Conservation (phyloP, 2,797 vertebrate genomes). For the Lepus townsendii region DNA sequence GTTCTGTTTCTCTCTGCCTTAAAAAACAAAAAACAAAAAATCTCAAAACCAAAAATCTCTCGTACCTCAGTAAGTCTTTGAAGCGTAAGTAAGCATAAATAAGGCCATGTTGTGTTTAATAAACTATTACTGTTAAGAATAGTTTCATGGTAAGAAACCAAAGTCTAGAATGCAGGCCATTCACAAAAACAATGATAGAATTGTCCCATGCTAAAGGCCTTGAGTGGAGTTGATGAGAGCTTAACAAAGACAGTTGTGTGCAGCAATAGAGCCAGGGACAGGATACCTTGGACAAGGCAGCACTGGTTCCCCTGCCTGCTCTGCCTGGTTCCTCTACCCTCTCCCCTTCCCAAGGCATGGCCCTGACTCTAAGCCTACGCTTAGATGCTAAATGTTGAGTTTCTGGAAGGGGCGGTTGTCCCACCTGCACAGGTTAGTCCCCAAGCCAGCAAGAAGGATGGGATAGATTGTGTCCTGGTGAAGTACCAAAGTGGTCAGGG, state of each 20-base stretch:
- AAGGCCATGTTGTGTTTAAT: conserved; percentile 41
- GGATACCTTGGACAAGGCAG: background rate
- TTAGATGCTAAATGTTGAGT: background rate
- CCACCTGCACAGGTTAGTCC: background rate
- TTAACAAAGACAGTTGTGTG: background rate
- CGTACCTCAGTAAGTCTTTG: background rate
- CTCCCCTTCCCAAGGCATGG: background rate
- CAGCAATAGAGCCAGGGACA: background rate
- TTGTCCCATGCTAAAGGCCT: background rate
- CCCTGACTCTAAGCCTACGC: background rate
- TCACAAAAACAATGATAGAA: conserved; percentile 20
- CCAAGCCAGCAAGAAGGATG: background rate
- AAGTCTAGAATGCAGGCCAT: conserved; percentile 12
- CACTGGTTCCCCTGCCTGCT: background rate
- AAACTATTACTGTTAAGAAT: conserved; percentile 57
- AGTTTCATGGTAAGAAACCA: conserved; percentile 36
- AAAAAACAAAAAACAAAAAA: too few relatives aligned
- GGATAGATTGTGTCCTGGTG: background rate
- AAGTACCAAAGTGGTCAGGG: background rate
- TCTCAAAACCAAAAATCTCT: background rate
- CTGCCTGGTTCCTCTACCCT: background rate
- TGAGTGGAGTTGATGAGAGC: conserved; percentile 16
- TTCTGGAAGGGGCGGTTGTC: background rate
- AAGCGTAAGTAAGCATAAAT: background rate
- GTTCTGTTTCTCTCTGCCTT: too few relatives aligned